Conservation (phyloP, 2,888 invertebrate species). For the Campoplex capitator region DNA sequence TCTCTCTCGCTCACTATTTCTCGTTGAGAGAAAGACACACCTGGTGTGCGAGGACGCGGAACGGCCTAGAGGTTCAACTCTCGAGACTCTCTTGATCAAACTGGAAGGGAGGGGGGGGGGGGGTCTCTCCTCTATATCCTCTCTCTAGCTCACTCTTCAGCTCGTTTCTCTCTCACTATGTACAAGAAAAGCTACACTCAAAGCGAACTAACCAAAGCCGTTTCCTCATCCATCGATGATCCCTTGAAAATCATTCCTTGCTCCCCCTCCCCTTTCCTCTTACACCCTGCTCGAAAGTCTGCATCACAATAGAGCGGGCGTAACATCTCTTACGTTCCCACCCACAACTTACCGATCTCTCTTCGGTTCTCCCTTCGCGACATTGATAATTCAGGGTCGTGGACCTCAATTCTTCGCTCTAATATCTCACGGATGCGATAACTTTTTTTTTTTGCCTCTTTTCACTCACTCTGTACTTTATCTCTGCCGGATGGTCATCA, state of each 20-base stretch:
- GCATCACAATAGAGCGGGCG: conserved; percentile 25
- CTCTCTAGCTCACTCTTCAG: conserved; percentile 42
- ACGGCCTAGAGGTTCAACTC: conserved; percentile 80
- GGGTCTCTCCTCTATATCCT: conserved; percentile 52
- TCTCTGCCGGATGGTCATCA: conserved; percentile 45
- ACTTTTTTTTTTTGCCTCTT: background rate
- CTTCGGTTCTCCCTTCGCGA: conserved; percentile 37
- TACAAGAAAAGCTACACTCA: conserved; percentile 56
- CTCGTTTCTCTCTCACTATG: conserved; percentile 35
- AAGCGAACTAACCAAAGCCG: conserved; percentile 39
- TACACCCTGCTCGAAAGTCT: conserved; percentile 3
- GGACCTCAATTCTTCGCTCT: conserved; percentile 71
- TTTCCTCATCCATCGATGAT: conserved; percentile 57
- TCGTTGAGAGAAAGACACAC: conserved; percentile 75
- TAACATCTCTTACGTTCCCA: conserved; percentile 73
- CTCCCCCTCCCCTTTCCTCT: conserved; percentile 71
- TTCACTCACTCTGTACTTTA: conserved; percentile 32
- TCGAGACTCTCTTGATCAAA: conserved; percentile 57
- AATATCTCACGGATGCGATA: conserved; percentile 63
- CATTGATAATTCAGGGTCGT: conserved; percentile 61
- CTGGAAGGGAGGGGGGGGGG: background rate
- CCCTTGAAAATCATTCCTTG: conserved; percentile 62
- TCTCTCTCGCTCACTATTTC: conserved; percentile 38
- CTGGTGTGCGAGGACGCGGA: conserved; percentile 84
- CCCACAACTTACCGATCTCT: conserved; percentile 73